phyloP scores from a whole-genome alignment of 2,797 vertebrate genomes.

The Cheirogaleus major region DNA sequence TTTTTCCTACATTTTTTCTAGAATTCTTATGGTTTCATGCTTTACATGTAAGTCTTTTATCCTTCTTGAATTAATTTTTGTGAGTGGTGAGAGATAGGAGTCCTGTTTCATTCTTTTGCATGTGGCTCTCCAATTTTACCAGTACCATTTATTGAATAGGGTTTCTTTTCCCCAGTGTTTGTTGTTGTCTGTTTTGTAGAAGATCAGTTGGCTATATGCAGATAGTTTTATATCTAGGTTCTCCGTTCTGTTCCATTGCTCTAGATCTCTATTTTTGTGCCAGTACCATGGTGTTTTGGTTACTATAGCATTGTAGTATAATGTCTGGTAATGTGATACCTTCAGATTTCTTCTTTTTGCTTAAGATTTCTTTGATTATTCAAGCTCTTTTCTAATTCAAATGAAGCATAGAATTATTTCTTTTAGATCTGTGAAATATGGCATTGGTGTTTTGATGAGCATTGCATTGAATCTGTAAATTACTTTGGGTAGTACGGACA shows the following conservation, averaged over 20 bases:
- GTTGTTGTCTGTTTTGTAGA: too few species aligned
- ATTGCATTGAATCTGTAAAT: background rate
- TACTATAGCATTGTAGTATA: background rate
- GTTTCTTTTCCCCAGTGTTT: too few species aligned
- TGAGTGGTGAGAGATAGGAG: too few species aligned
- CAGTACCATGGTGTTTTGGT: background rate
- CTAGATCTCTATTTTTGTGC: background rate
- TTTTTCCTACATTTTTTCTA: too few species aligned
- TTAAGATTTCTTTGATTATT: background rate
- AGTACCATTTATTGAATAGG: too few species aligned
- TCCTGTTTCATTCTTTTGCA: too few species aligned
- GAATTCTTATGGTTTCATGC: too few species aligned
- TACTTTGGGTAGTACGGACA: background rate
- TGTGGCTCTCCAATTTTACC: too few species aligned
- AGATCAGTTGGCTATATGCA: too few species aligned
- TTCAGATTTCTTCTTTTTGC: background rate
- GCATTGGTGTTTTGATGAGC: background rate
- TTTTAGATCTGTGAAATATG: background rate
- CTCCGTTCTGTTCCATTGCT: background rate
- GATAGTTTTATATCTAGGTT: too few species aligned
- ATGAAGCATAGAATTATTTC: background rate
- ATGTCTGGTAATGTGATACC: background rate
- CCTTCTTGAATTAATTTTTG: too few species aligned
- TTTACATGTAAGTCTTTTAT: too few species aligned
- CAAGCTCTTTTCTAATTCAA: background rate